Evolutionary conservation across 2,797 vertebrate genomes (phyloP).

Genomic region (Protonibea diacanthus): DNA sequence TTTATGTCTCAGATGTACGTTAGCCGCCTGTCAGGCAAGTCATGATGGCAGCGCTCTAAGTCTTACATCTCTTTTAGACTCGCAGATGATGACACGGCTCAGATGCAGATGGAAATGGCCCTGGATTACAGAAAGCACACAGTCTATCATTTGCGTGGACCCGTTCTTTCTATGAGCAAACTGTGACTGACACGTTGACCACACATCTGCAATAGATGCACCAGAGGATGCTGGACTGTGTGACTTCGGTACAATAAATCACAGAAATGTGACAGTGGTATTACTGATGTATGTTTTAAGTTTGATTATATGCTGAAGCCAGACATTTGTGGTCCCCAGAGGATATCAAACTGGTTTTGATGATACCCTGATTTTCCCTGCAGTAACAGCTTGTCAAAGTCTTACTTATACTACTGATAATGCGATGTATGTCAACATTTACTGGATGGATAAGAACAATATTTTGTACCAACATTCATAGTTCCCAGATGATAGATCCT

Average conservation of each 20-base stretch:
- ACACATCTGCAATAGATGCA: slow-evolving; percentile 39
- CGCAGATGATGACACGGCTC: slow-evolving; percentile 60
- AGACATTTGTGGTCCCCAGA: not conserved
- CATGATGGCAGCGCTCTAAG: slow-evolving; percentile 48
- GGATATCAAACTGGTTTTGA: not conserved
- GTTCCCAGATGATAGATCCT: not conserved
- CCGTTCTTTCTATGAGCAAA: slow-evolving; percentile 7
- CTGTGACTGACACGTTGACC: slow-evolving; percentile 46
- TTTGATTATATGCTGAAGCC: slow-evolving; percentile 13
- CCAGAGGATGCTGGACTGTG: slow-evolving; percentile 9
- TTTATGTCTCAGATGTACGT: slow-evolving; percentile 67
- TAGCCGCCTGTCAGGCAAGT: slow-evolving; percentile 68
- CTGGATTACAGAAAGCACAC: slow-evolving; percentile 29
- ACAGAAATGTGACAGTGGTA: slow-evolving; percentile 25
- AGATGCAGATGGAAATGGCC: slow-evolving; percentile 41
- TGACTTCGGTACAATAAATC: slow-evolving; percentile 41
- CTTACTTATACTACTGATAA: not conserved
- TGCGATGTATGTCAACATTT: not conserved
- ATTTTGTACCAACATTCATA: not conserved
- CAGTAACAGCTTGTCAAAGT: not conserved
- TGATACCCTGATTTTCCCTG: not conserved
- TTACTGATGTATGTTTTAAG: slow-evolving; percentile 21
- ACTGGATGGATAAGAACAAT: not conserved
- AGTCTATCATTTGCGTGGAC: slow-evolving; percentile 9
- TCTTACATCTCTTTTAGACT: slow-evolving; percentile 49